Evolutionary conservation across 2,113 vertebrate species (phyloP).

Genomic region (Cricetomys ansorgei): DNA sequence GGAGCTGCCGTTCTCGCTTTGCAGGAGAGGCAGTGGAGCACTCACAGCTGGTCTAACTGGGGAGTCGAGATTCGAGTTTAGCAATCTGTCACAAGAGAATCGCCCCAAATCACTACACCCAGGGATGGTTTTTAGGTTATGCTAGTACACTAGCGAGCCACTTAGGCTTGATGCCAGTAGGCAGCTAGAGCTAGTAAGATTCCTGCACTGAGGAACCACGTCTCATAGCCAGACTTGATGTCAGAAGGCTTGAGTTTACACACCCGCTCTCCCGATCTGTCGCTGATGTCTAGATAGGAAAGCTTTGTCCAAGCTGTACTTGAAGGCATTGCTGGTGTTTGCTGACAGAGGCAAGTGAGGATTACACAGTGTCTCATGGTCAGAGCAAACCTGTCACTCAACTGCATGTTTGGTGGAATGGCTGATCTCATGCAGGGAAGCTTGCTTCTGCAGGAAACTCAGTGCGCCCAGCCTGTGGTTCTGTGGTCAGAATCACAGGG

Average conservation of each 20-base stretch:
- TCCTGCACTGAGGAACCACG: no score
- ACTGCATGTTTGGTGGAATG: not conserved
- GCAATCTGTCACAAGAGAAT: accelerated
- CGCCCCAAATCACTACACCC: accelerated
- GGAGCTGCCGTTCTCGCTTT: accelerated
- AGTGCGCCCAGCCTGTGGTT: not conserved
- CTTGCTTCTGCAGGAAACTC: not conserved
- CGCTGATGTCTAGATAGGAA: not conserved
- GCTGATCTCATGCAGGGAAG: not conserved
- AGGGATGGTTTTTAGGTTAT: no score
- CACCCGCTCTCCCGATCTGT: not conserved
- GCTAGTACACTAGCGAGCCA: accelerated
- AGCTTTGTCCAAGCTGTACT: not conserved
- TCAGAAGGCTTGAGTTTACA: not conserved
- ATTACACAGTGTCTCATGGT: not conserved
- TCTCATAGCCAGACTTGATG: not conserved
- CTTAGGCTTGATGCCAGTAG: accelerated
- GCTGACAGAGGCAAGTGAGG: not conserved
- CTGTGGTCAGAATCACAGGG: not conserved
- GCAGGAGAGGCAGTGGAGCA: accelerated
- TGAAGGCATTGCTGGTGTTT: slow-evolving; percentile 39
- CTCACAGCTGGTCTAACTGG: not conserved
- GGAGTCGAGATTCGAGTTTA: accelerated
- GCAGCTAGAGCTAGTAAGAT: not conserved
- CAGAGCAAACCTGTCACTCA: not conserved